Evolutionary conservation across 2,888 invertebrate species (phyloP).

Genomic region (Trichogramma evanescens): DNA sequence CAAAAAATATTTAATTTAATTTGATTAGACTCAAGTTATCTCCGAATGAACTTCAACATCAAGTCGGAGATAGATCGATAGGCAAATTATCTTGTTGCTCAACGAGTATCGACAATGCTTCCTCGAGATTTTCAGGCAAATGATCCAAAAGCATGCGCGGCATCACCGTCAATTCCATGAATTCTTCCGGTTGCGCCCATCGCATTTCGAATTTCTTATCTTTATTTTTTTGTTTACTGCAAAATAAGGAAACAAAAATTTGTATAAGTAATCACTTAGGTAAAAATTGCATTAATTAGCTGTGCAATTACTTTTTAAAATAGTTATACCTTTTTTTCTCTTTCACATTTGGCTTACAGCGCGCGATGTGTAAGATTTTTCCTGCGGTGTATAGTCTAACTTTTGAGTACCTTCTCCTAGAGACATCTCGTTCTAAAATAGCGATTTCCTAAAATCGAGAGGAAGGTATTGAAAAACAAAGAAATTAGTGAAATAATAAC

Average conservation of each 20-base stretch:
- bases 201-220: conserved; percentile 61
- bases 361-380: conserved; percentile 69
- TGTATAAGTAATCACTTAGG: not conserved
- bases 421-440: conserved; percentile 60
- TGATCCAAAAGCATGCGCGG: conserved; percentile 82
- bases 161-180: conserved; percentile 75
- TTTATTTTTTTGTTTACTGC: conserved; percentile 52
- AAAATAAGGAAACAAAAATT: not conserved
- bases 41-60: too few relatives aligned
- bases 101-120: conserved; percentile 61
- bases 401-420: conserved; percentile 62
- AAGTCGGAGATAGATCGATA: conserved; percentile 16
- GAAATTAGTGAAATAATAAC: not conserved
- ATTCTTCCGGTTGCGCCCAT: conserved; percentile 75
- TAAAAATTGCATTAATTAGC: not conserved
- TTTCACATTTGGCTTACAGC: conserved; percentile 58
- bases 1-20: conserved; percentile 12
- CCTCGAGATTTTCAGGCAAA: conserved; percentile 70
- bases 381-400: conserved; percentile 72
- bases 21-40: too few relatives aligned
- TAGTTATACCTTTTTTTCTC: conserved; percentile 26
- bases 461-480: not conserved
- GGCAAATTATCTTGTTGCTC: conserved; percentile 43
- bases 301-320: not conserved
- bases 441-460: conserved; percentile 54